Evolutionary conservation across 2,113 vertebrate genomes (phyloP).

Genomic region (human (Homo sapiens)): GRCh38 chr6:90536001-90536500

Average conservation of each 20-base stretch:
- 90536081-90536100: neutral
- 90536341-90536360: constrained; percentile 92
- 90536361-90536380: constrained; percentile 96
- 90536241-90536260: constrained; percentile 31
- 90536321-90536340: constrained; percentile 89
- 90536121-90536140: neutral
- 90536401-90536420: constrained; percentile 85
- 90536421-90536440: constrained; percentile 80
- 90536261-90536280: neutral
- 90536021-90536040: neutral
- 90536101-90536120: neutral
- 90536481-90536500: constrained; percentile 83
- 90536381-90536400: constrained; percentile 94
- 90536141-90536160: constrained; percentile 19
- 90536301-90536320: constrained; percentile 57
- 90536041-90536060: neutral
- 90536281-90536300: constrained; percentile 35
- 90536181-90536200: neutral
- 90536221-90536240: constrained; percentile 18
- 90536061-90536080: neutral
- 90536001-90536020: neutral
- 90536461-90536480: constrained; percentile 80
- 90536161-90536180: neutral
- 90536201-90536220: constrained; percentile 1
- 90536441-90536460: constrained; percentile 72